Evolutionary conservation across 2,888 invertebrate species (phyloP).

Genomic region (Lysandra bellargus): DNA sequence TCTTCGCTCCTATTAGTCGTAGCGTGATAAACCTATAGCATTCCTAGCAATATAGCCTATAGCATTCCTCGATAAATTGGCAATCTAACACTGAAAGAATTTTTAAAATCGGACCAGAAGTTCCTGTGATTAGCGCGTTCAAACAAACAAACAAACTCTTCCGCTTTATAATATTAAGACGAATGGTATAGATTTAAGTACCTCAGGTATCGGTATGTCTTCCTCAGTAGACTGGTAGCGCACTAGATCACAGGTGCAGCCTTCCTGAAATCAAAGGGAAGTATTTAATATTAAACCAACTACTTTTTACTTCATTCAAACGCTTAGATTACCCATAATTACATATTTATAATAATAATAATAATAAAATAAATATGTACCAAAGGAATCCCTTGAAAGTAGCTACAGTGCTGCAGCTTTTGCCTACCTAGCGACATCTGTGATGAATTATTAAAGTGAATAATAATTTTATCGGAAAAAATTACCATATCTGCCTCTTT

Average conservation of each 20-base stretch:
- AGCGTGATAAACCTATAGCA: no score
- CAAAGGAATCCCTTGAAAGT: no score
- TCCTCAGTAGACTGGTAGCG: neutral
- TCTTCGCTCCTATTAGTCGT: no score
- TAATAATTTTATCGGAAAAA: neutral
- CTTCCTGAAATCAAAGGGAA: neutral
- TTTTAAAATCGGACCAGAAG: no score
- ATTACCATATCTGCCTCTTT: neutral
- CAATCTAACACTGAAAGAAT: no score
- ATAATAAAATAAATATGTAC: no score
- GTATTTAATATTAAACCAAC: neutral
- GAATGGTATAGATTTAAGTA: conserved; percentile 37
- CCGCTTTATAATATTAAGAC: no score
- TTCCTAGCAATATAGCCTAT: no score
- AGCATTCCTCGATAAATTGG: no score
- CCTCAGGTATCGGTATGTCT: conserved; percentile 57
- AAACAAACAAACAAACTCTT: no score
- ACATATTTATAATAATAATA: no score
- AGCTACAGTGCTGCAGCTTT: neutral
- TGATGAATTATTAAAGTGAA: neutral
- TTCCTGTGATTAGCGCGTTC: no score
- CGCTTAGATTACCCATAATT: neutral
- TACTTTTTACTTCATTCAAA: neutral
- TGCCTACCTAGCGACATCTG: neutral
- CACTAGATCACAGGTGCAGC: neutral